Evolutionary conservation across 2,113 vertebrate species (phyloP), one percentile per base, ranked within the genome.

Genomic region (Oncorhynchus keta): DNA sequence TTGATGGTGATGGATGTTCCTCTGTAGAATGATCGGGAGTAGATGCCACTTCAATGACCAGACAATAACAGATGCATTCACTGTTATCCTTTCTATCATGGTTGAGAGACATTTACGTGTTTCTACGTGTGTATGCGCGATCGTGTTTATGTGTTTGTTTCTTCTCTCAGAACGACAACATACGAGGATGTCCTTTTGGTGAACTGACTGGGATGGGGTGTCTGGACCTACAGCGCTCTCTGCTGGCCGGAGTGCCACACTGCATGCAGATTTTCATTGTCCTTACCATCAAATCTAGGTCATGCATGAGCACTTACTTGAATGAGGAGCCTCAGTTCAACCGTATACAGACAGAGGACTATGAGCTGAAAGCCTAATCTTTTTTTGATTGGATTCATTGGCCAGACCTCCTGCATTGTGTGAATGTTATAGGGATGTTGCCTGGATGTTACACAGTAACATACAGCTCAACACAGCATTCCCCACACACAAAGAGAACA

Each of bases 101-200:
- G 24, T 64, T 45, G 6, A 49, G 18, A 71, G 7, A 62, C 3
- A 20, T 69, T 26, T n/a, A 5, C 13, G 20, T 5, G 49, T 28
- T 65, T 45, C 7, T 74, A 1, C 71, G 4, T 68, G 13, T 70
- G 13, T 45, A 12, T 45, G 39, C 9, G 9, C 39, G 9, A 11
- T 11, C 9, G 9, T 45, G 39, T 45, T 45, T 7, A 55, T 1
- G 20, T 80, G 0, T 74, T 2, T 24, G 5, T 83, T 55, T 67
- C 8, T 24, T 80, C 78, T 22, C 35, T 45, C 88, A 94, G 93
- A 84, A 93, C 92, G 2, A 94, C 93, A 0, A 93, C 93, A 0
- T 94, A 94, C 8, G 93, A 94, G 49, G 93, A 94, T 5, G 90
- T 86, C 76, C 86, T 93, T 22, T 81, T 94, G 64, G 92, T 94